phyloP scores from a whole-genome alignment of 2,797 vertebrate genomes.

The Myioborus melanocephalus region DNA sequence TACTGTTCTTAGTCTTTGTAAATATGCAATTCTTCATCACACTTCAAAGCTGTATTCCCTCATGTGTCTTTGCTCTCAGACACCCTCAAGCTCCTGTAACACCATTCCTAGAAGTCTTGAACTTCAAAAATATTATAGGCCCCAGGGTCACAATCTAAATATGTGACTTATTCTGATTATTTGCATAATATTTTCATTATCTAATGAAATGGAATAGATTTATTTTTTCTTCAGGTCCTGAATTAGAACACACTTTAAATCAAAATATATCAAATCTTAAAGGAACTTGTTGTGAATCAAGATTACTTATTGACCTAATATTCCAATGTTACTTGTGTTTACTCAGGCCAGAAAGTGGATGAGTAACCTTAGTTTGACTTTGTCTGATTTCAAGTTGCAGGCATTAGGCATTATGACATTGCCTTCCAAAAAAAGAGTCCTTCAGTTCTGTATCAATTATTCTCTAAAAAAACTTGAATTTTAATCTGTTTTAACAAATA shows the following conservation, averaged over 20 bases:
- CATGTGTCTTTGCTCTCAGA: neutral
- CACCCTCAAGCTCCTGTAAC: neutral
- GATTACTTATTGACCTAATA: neutral
- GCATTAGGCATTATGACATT: neutral
- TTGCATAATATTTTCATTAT: neutral
- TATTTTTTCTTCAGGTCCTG: neutral
- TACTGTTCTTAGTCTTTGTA: neutral
- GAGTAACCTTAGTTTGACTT: neutral
- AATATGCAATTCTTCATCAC: neutral
- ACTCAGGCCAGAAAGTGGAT: neutral
- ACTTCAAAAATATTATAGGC: neutral
- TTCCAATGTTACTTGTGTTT: neutral
- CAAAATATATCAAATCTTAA: neutral
- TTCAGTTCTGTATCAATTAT: neutral
- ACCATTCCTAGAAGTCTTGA: neutral
- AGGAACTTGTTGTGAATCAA: neutral
- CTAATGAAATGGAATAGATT: neutral
- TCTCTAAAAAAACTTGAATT: neutral
- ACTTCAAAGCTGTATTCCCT: neutral
- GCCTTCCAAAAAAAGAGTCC: neutral
- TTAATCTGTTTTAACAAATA: neutral
- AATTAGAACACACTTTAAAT: neutral
- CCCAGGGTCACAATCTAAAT: neutral
- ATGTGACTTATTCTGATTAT: neutral
- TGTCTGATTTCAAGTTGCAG: neutral